phyloP scores from a whole-genome alignment of 2,888 invertebrate species.

The Oithona nana region DNA sequence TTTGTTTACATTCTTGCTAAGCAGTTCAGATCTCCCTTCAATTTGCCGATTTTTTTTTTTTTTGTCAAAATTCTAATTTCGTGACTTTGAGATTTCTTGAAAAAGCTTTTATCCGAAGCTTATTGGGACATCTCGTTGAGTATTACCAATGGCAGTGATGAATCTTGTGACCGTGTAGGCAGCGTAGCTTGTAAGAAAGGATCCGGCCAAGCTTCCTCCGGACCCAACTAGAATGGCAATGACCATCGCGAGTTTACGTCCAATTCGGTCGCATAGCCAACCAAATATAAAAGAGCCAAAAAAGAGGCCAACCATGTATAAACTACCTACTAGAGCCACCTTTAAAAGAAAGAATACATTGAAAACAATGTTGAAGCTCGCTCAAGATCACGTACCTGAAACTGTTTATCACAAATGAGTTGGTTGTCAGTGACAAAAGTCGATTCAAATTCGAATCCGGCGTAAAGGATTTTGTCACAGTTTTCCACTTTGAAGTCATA shows the following conservation, averaged over 20 bases:
- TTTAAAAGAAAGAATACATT: neutral
- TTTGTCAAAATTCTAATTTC: too few relatives aligned
- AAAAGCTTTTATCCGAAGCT: too few relatives aligned
- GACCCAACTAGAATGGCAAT: neutral
- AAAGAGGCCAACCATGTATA: constrained; percentile 1
- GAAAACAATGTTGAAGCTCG: neutral
- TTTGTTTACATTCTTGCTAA: too few relatives aligned
- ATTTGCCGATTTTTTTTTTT: too few relatives aligned
- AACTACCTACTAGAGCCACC: neutral
- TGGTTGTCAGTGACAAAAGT: neutral
- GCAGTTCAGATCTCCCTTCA: too few relatives aligned
- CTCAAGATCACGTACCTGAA: neutral
- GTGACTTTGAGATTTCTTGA: too few relatives aligned
- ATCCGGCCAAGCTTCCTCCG: neutral
- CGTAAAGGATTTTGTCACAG: neutral
- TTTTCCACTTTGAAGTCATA: neutral
- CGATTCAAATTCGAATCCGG: neutral
- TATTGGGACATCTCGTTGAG: too few relatives aligned
- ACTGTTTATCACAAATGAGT: neutral
- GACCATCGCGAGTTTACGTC: neutral
- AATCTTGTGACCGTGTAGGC: neutral
- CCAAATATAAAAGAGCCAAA: neutral
- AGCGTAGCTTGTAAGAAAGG: neutral
- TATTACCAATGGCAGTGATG: constrained; percentile 3
- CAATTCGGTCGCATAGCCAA: neutral